These are phyloP conservation scores for Drosophila arizonae DNA, from an alignment of 1,140 invertebrate species.

Conservation along the genomic window DNA sequence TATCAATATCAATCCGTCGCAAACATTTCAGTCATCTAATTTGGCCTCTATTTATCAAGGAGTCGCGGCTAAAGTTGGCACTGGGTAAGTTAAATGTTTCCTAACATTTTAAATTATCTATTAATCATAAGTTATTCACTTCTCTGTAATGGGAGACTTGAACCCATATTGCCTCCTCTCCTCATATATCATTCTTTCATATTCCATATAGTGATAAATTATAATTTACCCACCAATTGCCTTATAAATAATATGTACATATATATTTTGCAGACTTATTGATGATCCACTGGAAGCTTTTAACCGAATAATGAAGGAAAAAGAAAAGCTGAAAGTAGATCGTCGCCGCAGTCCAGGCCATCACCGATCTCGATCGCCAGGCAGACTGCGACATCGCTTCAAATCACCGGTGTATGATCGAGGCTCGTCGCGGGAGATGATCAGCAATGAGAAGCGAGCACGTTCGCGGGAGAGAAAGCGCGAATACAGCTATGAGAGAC, in stretches of 20 bases:
- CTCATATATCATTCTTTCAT: no score
- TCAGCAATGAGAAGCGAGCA: conserved; percentile 55
- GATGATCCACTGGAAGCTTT: conserved; percentile 93
- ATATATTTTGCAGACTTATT: conserved; percentile 84
- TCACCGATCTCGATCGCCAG: conserved; percentile 70
- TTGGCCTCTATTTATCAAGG: conserved; percentile 81
- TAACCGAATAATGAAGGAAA: conserved; percentile 92
- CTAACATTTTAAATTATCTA: no score
- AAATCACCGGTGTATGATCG: conserved; percentile 64
- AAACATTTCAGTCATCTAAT: conserved; percentile 67
- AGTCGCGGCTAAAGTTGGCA: conserved; percentile 77
- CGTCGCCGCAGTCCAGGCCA: conserved; percentile 82
- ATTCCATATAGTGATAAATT: no score
- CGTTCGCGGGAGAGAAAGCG: conserved; percentile 70
- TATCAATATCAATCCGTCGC: conserved; percentile 64
- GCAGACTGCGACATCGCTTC: conserved; percentile 61
- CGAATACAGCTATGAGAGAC: conserved; percentile 61
- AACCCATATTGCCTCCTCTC: no score
- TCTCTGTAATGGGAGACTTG: no score
- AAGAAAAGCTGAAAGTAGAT: conserved; percentile 88
- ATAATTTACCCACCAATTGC: no score
- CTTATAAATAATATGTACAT: background rate
- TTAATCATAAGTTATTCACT: no score
- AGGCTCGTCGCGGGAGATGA: conserved; percentile 45
- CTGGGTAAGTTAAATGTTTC: conserved; percentile 58